Percentiles rank a stretch among this genome's conserved stretches.
Conservation (phyloP, 2,888 invertebrate genomes). For the Cephus pulcher region DNA sequence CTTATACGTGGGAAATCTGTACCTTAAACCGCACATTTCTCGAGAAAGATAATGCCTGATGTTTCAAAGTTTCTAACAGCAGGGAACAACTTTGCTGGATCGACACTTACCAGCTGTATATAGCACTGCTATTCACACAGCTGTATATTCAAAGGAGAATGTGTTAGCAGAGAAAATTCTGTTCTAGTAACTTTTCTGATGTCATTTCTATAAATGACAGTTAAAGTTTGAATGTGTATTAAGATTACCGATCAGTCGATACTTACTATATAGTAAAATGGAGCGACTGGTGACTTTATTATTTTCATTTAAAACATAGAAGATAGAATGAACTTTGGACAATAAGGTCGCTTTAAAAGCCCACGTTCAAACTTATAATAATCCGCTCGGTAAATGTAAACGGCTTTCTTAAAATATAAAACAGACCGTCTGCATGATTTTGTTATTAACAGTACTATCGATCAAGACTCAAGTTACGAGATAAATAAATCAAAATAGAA, state of each 20-base stretch:
- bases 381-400: background rate
- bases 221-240: background rate
- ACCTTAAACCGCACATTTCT: slow-evolving; percentile 15
- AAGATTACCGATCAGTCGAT: background rate
- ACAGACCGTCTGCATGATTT: background rate
- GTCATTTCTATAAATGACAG: background rate
- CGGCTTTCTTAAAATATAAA: background rate
- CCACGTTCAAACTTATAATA: background rate
- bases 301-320: background rate
- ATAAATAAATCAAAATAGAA: background rate
- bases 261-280: background rate
- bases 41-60: slow-evolving; percentile 31
- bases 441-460: background rate
- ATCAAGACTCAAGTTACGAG: background rate
- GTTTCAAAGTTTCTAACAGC: slow-evolving; percentile 36
- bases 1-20: slow-evolving; percentile 20
- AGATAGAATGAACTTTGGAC: background rate
- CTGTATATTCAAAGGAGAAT: background rate
- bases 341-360: background rate
- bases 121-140: background rate
- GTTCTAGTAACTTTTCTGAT: background rate
- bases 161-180: background rate
- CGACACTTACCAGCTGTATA: background rate
- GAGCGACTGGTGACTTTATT: background rate
- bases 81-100: background rate